Percentiles rank a stretch among this genome's conserved stretches.
phyloP scores from a whole-genome alignment of 2,797 vertebrate genomes.

The Anguilla megastoma region DNA sequence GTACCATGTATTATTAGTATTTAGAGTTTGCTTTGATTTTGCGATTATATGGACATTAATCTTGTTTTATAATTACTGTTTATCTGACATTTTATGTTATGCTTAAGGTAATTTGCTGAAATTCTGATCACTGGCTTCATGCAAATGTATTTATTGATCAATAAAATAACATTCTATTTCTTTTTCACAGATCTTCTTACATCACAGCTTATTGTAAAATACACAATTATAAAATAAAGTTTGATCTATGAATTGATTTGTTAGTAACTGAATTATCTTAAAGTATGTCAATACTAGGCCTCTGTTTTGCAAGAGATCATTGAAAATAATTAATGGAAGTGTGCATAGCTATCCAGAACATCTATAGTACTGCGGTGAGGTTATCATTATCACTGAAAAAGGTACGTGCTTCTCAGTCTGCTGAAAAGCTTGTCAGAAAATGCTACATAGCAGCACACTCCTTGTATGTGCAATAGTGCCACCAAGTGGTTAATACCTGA shows the following conservation, averaged over 20 bases:
- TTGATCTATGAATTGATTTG: background rate
- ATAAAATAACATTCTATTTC: background rate
- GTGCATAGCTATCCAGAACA: background rate
- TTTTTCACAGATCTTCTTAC: background rate
- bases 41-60: too few relatives aligned
- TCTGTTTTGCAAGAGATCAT: background rate
- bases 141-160: too few relatives aligned
- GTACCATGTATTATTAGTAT: too few relatives aligned
- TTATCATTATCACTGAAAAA: background rate
- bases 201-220: background rate
- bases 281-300: background rate
- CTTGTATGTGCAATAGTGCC: background rate
- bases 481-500: background rate
- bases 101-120: too few relatives aligned
- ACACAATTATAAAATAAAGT: background rate
- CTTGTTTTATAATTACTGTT: too few relatives aligned
- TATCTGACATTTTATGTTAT: too few relatives aligned
- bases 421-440: background rate
- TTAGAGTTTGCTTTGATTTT: too few relatives aligned
- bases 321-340: background rate
- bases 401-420: background rate
- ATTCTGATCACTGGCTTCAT: too few relatives aligned
- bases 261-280: background rate
- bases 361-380: too few relatives aligned
- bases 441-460: background rate